A percentile compares a stretch with the other conserved stretches of the same genome.
These are phyloP conservation scores for Ceratina japonica DNA, from an alignment of 1,140 invertebrate species.

Conservation along the genomic window DNA sequence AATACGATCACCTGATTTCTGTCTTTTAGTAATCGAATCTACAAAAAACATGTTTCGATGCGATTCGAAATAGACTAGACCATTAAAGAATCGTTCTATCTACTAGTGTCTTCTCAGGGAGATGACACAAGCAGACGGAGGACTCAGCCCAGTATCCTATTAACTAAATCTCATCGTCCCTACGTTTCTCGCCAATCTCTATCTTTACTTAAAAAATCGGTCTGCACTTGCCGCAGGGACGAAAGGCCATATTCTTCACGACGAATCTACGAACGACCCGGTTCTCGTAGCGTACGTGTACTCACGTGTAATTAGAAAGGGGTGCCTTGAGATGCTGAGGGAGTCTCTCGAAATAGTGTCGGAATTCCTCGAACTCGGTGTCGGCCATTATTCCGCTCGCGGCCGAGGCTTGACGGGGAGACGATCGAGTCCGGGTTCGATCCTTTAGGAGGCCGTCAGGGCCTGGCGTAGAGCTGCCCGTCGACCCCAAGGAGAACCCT, in stretches of 20 bases:
- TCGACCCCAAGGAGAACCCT: slow-evolving; percentile 43
- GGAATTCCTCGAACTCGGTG: slow-evolving; percentile 95
- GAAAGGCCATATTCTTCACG: not conserved
- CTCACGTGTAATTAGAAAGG: slow-evolving; percentile 84
- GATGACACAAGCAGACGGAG: too few species aligned
- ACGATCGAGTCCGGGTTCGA: slow-evolving; percentile 35
- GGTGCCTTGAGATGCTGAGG: slow-evolving; percentile 89
- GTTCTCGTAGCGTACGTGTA: slow-evolving; percentile 37
- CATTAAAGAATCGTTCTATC: too few species aligned
- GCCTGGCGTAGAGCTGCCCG: slow-evolving; percentile 56
- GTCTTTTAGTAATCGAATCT: too few species aligned
- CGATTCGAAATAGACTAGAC: too few species aligned
- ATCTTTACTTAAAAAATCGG: not conserved
- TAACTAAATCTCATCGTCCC: not conserved
- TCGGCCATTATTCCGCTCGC: slow-evolving; percentile 86
- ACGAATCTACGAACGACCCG: not conserved
- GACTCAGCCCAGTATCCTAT: too few species aligned
- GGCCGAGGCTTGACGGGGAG: not conserved
- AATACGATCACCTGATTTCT: too few species aligned
- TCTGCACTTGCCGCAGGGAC: not conserved
- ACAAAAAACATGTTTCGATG: too few species aligned
- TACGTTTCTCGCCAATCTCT: too few species aligned
- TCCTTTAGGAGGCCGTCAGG: slow-evolving; percentile 62
- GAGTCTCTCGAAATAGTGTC: slow-evolving; percentile 89
- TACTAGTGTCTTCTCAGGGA: too few species aligned